Conservation (phyloP, 2,113 vertebrate genomes). For the Chloropsis hardwickii region DNA sequence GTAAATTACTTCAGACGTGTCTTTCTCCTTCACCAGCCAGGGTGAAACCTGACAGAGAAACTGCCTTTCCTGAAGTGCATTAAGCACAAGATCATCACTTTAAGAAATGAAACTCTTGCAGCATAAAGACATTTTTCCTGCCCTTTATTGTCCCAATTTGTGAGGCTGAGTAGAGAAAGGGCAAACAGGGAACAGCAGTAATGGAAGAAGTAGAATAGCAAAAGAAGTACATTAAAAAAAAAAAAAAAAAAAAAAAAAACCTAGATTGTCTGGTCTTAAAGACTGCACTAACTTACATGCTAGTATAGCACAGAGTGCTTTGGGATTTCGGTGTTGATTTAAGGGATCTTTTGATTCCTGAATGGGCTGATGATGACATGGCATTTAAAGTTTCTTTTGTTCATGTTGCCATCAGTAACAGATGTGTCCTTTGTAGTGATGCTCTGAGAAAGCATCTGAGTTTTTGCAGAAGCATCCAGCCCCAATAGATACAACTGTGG, state of each 20-base stretch:
- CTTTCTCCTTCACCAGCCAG: background rate
- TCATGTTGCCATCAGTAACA: background rate
- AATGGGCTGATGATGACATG: background rate
- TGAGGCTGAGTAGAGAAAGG: background rate
- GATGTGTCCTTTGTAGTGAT: background rate
- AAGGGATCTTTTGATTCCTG: background rate
- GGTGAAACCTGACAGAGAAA: background rate
- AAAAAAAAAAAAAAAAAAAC: background rate
- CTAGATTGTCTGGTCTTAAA: background rate
- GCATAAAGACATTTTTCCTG: background rate
- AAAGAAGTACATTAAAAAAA: background rate
- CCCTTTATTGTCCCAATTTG: background rate
- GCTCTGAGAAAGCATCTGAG: background rate
- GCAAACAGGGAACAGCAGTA: background rate
- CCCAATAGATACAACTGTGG: accelerated
- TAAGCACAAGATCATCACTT: background rate
- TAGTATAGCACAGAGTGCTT: background rate
- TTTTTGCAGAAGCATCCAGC: background rate
- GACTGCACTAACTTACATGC: background rate
- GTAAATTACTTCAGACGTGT: background rate
- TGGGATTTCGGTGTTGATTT: background rate
- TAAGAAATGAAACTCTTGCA: background rate
- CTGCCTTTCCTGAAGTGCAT: background rate
- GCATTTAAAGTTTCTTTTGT: background rate
- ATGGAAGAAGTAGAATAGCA: background rate